Conservation (phyloP, 2,113 vertebrate genomes). For the Otus sunia region DNA sequence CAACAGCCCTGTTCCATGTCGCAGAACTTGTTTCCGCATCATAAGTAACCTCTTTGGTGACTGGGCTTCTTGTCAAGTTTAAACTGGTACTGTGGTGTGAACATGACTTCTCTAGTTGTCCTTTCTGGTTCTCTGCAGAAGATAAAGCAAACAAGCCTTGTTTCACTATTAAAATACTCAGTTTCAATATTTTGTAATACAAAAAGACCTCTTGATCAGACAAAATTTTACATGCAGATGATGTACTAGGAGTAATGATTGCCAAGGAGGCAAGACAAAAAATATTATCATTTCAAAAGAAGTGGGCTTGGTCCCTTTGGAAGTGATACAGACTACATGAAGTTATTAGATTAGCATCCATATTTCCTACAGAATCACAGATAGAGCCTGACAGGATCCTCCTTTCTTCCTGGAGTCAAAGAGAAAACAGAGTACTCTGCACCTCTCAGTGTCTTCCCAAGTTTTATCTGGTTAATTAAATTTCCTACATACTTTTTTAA, state of each 20-base stretch:
- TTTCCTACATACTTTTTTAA: background rate
- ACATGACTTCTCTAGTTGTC: conserved; percentile 83
- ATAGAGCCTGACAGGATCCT: background rate
- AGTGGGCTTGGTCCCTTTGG: background rate
- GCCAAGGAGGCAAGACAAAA: background rate
- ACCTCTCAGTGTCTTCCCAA: background rate
- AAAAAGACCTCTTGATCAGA: background rate
- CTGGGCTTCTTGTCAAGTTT: conserved; percentile 76
- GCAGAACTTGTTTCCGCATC: conserved; percentile 76
- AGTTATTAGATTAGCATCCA: conserved; percentile 25
- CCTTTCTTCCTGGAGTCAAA: background rate
- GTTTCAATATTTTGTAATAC: background rate
- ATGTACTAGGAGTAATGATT: background rate
- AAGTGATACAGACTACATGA: background rate
- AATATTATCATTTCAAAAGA: conserved; percentile 36
- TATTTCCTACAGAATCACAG: background rate
- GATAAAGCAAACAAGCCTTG: conserved; percentile 45
- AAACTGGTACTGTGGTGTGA: conserved; percentile 82
- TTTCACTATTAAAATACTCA: background rate
- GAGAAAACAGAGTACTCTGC: background rate
- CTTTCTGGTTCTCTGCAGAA: conserved; percentile 89
- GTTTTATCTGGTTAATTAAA: background rate
- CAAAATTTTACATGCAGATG: background rate
- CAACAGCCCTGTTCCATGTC: conserved; percentile 62
- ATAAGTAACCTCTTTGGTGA: conserved; percentile 83